Evolutionary conservation across 2,113 vertebrate species (phyloP).

Genomic region (Oriolus oriolus): DNA sequence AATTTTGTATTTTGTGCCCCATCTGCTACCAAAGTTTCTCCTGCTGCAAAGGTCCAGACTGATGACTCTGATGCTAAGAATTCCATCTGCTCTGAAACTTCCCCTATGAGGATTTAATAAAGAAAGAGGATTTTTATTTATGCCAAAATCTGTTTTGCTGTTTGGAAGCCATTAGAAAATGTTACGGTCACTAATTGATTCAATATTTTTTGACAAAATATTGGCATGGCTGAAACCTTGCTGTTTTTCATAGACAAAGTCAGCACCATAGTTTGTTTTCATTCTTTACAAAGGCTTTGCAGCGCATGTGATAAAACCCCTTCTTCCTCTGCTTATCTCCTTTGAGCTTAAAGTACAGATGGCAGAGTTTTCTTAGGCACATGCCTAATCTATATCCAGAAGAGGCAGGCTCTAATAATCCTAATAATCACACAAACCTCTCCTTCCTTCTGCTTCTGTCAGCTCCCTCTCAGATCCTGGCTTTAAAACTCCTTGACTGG

Average conservation of each 20-base stretch:
- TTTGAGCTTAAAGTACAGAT: background rate
- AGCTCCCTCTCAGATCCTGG: background rate
- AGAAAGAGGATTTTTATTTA: background rate
- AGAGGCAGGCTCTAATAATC: background rate
- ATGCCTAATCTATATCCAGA: background rate
- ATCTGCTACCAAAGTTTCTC: background rate
- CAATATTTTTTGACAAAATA: slow-evolving; percentile 39
- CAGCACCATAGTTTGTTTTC: background rate
- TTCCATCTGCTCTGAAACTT: background rate
- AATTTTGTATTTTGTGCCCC: background rate
- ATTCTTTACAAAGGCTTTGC: background rate
- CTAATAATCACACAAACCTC: background rate
- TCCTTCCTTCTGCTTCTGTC: background rate
- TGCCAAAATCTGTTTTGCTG: slow-evolving; percentile 23
- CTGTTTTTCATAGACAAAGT: background rate
- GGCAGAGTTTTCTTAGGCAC: background rate
- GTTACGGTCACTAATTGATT: background rate
- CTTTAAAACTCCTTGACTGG: background rate
- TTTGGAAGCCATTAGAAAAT: slow-evolving; percentile 18
- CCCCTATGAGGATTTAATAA: slow-evolving; percentile 8
- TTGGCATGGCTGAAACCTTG: background rate
- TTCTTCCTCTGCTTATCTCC: background rate
- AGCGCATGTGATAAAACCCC: background rate
- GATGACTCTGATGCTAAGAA: background rate
- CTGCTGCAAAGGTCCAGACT: background rate